phyloP scores from a whole-genome alignment of 2,888 invertebrate species.

The Sepioteuthis lessoniana region DNA sequence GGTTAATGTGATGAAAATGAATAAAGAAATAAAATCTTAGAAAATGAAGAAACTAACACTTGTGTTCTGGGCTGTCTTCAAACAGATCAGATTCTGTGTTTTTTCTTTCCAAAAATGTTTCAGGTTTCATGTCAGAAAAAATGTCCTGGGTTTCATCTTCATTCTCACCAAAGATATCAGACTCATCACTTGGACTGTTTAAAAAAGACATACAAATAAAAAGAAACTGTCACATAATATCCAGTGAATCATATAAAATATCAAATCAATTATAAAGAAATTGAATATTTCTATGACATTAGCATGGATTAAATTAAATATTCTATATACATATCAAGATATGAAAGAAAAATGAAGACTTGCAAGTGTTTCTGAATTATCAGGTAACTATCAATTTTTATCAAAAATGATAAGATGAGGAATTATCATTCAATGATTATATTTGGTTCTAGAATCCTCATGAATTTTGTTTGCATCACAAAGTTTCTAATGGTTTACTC shows the following conservation, averaged over 20 bases:
- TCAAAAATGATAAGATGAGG: too few species aligned
- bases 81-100: conserved; percentile 37
- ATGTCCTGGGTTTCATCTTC: conserved; percentile 39
- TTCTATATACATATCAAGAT: too few species aligned
- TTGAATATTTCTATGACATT: background rate
- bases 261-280: background rate
- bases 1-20: background rate
- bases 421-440: too few species aligned
- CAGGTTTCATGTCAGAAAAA: conserved; percentile 25
- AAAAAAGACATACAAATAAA: background rate
- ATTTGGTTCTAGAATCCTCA: too few species aligned
- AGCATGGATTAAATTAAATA: background rate
- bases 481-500: too few species aligned
- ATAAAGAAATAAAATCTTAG: background rate
- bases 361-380: too few species aligned
- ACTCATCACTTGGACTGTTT: conserved; percentile 24
- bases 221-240: background rate
- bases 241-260: background rate
- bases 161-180: conserved; percentile 44
- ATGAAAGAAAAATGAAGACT: too few species aligned
- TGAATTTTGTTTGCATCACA: too few species aligned
- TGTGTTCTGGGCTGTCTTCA: background rate
- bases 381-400: too few species aligned
- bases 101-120: background rate
- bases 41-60: conserved; percentile 34